These are phyloP conservation scores for Caenorhabditis sp. DNA, from an alignment of 2,888 invertebrate species.

Conservation along the genomic window DNA sequence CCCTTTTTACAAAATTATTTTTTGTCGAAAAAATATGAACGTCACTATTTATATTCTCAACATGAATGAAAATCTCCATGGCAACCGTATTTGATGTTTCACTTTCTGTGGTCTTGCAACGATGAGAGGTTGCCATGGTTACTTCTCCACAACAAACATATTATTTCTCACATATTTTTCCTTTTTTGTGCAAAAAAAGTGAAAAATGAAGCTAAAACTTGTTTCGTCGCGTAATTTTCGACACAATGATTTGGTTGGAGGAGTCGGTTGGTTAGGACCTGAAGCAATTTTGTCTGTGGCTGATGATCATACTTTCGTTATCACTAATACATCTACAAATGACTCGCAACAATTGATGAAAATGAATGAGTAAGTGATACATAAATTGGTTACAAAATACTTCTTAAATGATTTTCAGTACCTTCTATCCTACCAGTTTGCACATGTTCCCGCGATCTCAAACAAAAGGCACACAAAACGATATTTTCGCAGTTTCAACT, in stretches of 20 bases:
- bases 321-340: conserved; percentile 49
- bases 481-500: conserved; percentile 48
- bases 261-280: conserved; percentile 90
- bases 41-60: no score
- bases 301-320: conserved; percentile 87
- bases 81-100: no score
- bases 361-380: conserved; percentile 41
- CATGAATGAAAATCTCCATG: no score
- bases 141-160: background rate
- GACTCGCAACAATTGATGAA: conserved; percentile 39
- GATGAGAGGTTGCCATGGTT: background rate
- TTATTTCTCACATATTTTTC: background rate
- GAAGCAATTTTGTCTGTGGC: conserved; percentile 91
- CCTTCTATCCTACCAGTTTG: conserved; percentile 46
- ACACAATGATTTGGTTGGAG: conserved; percentile 81
- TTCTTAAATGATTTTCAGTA: conserved; percentile 15
- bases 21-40: no score
- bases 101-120: no score
- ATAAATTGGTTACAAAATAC: background rate
- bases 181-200: background rate
- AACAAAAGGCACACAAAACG: conserved; percentile 33
- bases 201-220: conserved; percentile 41
- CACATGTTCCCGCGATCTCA: conserved; percentile 50
- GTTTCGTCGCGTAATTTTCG: conserved; percentile 77
- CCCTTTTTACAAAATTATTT: no score